phyloP scores from a whole-genome alignment of 2,113 vertebrate genomes.

The Labeo rohita region DNA sequence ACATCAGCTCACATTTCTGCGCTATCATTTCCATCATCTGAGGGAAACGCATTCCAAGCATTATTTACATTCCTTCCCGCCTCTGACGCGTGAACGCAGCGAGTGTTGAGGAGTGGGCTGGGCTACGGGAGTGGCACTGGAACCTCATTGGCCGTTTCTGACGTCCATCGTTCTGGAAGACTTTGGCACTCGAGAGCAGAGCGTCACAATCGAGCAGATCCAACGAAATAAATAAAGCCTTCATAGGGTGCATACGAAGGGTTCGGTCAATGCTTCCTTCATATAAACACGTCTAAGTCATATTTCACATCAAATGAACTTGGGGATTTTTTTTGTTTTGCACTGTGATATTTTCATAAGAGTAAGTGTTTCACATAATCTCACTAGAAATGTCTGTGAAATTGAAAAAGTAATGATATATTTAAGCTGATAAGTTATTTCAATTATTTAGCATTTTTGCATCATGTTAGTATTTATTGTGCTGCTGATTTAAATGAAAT shows the following conservation, averaged over 20 bases:
- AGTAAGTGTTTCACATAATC: neutral
- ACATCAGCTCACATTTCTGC: no score
- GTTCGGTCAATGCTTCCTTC: neutral
- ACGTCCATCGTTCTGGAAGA: neutral
- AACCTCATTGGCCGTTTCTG: conserved; percentile 14
- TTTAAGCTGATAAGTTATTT: neutral
- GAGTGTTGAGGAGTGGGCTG: neutral
- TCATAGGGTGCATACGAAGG: neutral
- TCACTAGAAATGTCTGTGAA: neutral
- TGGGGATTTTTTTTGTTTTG: neutral
- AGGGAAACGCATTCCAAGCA: neutral
- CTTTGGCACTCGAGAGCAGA: conserved; percentile 26
- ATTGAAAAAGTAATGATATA: neutral
- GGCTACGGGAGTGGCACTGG: neutral
- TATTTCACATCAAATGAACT: neutral
- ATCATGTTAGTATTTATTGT: neutral
- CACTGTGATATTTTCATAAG: neutral
- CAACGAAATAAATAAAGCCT: neutral
- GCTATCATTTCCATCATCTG: neutral
- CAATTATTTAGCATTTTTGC: neutral
- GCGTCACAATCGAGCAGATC: neutral
- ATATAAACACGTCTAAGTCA: neutral
- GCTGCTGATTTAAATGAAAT: neutral
- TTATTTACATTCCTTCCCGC: neutral
- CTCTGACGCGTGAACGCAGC: neutral